A percentile compares a stretch with the other conserved stretches of the same genome.
Evolutionary conservation across 2,797 vertebrate species (phyloP).

Genomic region (Loriculus beryllinus): DNA sequence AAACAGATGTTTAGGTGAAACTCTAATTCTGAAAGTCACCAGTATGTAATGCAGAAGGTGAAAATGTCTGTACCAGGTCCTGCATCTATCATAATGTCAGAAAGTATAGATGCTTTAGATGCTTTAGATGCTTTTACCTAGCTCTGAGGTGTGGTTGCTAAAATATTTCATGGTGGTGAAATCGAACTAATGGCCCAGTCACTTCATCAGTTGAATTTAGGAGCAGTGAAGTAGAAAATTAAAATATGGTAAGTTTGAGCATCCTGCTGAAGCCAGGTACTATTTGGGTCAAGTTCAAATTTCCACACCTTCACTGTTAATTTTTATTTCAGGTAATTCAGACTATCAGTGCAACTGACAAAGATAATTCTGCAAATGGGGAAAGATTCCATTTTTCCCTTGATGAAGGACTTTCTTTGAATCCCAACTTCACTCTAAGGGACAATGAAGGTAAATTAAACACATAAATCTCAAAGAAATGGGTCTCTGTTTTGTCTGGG

Average conservation of each 20-base stretch:
- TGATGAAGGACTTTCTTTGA: slow-evolving; percentile 81
- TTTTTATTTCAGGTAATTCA: slow-evolving; percentile 88
- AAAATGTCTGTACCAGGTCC: background rate
- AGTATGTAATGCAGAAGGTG: background rate
- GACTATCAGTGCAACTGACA: slow-evolving; percentile 90
- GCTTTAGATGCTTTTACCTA: background rate
- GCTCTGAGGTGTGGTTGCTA: background rate
- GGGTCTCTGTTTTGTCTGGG: background rate
- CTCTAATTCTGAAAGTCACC: background rate
- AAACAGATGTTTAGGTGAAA: background rate
- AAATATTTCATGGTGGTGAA: background rate
- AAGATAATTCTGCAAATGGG: slow-evolving; percentile 94
- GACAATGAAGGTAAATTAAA: slow-evolving; percentile 93
- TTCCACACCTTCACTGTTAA: slow-evolving; percentile 13
- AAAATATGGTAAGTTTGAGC: background rate
- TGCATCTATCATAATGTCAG: background rate
- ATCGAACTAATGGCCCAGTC: background rate
- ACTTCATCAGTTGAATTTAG: slow-evolving; percentile 8
- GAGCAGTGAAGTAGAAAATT: slow-evolving; percentile 32
- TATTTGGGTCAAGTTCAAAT: slow-evolving; percentile 1
- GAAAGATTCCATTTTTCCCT: slow-evolving; percentile 89
- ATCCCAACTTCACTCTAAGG: slow-evolving; percentile 96
- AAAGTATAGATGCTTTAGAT: background rate
- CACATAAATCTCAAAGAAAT: background rate
- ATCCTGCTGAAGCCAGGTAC: background rate